Evolutionary conservation across 1,140 invertebrate species (phyloP), one percentile per base, ranked within the genome.

Genomic region (Brachionus calyciflorus): DNA sequence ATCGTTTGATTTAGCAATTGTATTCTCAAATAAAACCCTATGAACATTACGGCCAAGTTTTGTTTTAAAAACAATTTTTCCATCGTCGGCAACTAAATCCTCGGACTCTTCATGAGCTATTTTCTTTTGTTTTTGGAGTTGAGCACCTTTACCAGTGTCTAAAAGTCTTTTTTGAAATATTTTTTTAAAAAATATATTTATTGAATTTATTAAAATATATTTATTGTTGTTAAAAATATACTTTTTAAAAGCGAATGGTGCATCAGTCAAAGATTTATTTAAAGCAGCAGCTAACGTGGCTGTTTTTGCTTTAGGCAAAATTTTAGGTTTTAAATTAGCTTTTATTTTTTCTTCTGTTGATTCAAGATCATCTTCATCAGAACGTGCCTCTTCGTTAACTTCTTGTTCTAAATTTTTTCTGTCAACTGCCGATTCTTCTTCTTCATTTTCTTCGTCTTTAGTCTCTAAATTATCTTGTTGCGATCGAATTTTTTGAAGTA

Each of bases 401-500:
- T 95, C 93, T 37, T 88, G 87, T 81, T 93, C 37, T 60, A 60
- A 60, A 37, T 60, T 60, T 60, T 17, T 33, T 60, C 55, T 37
- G 33, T 33, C 14, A 46, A 46, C 19, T 24, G 19, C 19, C 46
- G 21, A 5, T 69, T 44, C 14, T 28, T 41, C 24, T 46, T 46
- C 4, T 49, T 51, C 4, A 19, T 51, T 12, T 70, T 26, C 26
- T 17, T 46, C 26, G 33, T 37, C 41, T 65, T 41, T 6, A 65
- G 33, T 3, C 4, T 37, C 60, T 65, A 7, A 7, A 4, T 37
- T 65, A 3, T 28, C 26, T 6, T 21, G 4, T 14, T 44, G 3
- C 1, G 17, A 53, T 30, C 86, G 85, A 80, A 94, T 93, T 87
- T 99, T 99, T 84, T 99, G 94, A 55, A 99, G 85, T n/a, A 99